phyloP scores from a whole-genome alignment of 2,888 invertebrate genomes.

The Onchidella celtica region DNA sequence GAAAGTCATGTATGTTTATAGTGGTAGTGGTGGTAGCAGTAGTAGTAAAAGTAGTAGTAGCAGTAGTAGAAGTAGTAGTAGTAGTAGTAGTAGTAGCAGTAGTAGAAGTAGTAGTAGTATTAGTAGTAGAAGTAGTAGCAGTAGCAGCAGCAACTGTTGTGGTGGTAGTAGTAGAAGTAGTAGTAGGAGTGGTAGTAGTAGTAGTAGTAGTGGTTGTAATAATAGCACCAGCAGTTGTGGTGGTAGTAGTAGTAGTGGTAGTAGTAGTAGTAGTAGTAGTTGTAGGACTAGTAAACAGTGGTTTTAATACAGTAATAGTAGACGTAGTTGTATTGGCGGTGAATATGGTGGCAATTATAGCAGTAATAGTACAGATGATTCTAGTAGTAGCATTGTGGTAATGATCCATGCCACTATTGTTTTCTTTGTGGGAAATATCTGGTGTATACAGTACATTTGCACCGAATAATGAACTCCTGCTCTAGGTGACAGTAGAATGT shows the following conservation, averaged over 20 bases:
- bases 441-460: no score
- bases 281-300: neutral
- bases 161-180: neutral
- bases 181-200: no score
- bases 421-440: no score
- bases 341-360: slow-evolving; percentile 1
- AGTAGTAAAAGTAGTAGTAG: neutral
- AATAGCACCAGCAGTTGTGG: no score
- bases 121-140: slow-evolving; percentile 21
- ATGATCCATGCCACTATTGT: no score
- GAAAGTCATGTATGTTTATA: neutral
- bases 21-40: neutral
- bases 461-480: no score
- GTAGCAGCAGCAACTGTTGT: slow-evolving; percentile 1
- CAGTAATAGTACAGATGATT: neutral
- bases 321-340: slow-evolving; percentile 11
- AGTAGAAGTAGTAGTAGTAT: neutral
- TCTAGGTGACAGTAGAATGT: no score
- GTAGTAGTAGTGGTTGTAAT: slow-evolving; percentile 36
- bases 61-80: neutral
- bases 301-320: neutral
- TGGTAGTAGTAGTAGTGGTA: neutral
- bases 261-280: neutral
- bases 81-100: neutral
- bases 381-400: slow-evolving; percentile 20